These are phyloP conservation scores for Herpetotheres cachinnans DNA, from an alignment of 2,113 vertebrate genomes.

Conservation along the genomic window DNA sequence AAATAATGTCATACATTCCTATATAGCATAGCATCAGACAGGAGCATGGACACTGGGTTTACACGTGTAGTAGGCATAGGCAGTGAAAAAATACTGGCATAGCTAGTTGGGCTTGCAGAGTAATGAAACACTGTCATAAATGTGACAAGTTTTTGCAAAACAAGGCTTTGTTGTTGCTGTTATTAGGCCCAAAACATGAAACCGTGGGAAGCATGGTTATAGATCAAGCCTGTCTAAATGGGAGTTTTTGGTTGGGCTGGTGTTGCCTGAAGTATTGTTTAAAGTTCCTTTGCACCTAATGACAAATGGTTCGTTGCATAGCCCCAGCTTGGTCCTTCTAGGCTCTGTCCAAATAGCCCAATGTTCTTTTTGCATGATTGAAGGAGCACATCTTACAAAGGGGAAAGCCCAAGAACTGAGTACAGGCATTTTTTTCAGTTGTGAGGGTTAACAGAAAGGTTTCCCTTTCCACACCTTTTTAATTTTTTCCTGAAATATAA, in stretches of 20 bases:
- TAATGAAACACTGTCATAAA: not conserved
- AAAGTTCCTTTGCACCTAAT: not conserved
- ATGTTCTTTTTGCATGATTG: not conserved
- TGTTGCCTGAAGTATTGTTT: not conserved
- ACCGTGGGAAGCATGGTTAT: not conserved
- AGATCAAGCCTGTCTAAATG: not conserved
- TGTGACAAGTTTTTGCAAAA: not conserved
- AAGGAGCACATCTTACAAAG: not conserved
- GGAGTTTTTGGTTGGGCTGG: not conserved
- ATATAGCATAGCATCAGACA: not conserved
- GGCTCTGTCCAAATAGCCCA: not conserved
- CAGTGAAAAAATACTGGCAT: not conserved
- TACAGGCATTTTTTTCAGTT: not conserved
- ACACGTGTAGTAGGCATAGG: not conserved
- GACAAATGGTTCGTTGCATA: not conserved
- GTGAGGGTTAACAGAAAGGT: not conserved
- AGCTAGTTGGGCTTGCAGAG: not conserved
- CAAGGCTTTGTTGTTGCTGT: not conserved
- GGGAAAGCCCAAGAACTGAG: not conserved
- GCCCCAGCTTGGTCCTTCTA: not conserved
- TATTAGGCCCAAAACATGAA: not conserved
- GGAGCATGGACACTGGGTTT: not conserved
- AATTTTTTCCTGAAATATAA: not conserved
- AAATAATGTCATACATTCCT: not conserved
- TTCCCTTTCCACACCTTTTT: not conserved